Evolutionary conservation across 2,888 invertebrate species (phyloP), one percentile per base, ranked within the genome.

Genomic region (Drosophila multiciliata): DNA sequence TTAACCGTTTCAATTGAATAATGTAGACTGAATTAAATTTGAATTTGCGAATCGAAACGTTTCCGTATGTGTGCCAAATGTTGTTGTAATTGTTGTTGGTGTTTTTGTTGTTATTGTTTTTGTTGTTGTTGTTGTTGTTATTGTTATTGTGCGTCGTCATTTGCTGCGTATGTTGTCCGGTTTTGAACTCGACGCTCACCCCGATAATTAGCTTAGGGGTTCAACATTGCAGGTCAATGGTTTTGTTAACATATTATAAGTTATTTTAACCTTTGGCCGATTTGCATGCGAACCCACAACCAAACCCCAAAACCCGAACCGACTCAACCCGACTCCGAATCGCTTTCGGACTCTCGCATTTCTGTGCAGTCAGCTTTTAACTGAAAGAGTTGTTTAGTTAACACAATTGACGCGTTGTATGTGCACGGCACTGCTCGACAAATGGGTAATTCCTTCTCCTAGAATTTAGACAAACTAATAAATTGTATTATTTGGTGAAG

Each of bases 141-240:
- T 57, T 68, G 38, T 77, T 40, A 50, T 42, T 63, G 57, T 57
- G 62, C 53, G 59, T 49, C 45, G 55, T 32, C 58, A 64, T 64
- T 68, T 48, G 57, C 38, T 57, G 26, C 33, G 33, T 50, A 57
- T 42, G 60, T 62, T 73, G 59, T 78, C 50, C 61, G 64, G 54
- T 66, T 76, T 42, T 67, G 67, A 73, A 87, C 83, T 63, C 68
- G 66, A 42, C 57, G 73, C 57, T 81, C 82, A 89, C 87, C 85
- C 74, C 74, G 79, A 75, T 87, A 87, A 87, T 87, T 90, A 91
- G 91, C 90, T 91, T 90, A 89, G 81, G 80, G 83, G 91, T 90
- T 91, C 90, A 91, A 89, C 89, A 68, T 82, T 70, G 73, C 89
- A 89, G 92, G 91, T 90, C 90, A 89, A 78, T 77, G 89, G 86